These are phyloP conservation scores for Drosophila phalerata DNA, from an alignment of 2,888 invertebrate species.

Conservation along the genomic window DNA sequence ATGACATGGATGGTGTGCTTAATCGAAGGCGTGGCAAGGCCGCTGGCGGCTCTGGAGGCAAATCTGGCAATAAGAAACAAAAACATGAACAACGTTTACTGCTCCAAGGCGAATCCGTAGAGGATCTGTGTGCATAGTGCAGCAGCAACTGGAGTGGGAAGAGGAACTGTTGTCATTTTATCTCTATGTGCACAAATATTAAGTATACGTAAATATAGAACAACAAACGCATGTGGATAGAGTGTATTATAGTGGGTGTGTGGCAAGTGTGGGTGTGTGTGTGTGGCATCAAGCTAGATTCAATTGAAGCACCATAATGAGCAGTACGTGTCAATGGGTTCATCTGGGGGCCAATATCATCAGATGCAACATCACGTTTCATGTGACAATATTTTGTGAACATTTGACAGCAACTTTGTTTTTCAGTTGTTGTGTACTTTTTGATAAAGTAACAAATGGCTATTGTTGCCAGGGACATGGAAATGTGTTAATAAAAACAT, in stretches of 20 bases:
- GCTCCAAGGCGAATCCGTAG: constrained; percentile 84
- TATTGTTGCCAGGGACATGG: constrained; percentile 8
- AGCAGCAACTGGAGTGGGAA: not conserved
- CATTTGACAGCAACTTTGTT: constrained; percentile 28
- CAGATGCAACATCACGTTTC: constrained; percentile 41
- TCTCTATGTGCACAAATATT: constrained; percentile 72
- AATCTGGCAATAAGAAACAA: constrained; percentile 78
- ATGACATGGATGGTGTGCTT: constrained; percentile 84
- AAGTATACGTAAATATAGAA: constrained; percentile 56
- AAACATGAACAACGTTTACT: constrained; percentile 81
- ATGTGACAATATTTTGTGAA: constrained; percentile 31
- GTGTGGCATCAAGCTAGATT: constrained; percentile 18
- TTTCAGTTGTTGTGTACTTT: not conserved
- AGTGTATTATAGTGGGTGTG: not conserved
- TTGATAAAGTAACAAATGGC: not conserved
- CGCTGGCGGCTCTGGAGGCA: constrained; percentile 62
- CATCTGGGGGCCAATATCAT: constrained; percentile 17
- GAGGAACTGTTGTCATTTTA: not conserved
- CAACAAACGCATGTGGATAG: constrained; percentile 8
- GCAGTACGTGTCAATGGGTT: constrained; percentile 50
- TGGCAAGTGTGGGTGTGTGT: not conserved
- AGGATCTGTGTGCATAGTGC: constrained; percentile 83
- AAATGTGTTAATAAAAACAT: constrained; percentile 4
- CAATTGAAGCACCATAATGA: constrained; percentile 46
- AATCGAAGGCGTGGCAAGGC: constrained; percentile 82